Percentiles rank a stretch among this genome's conserved stretches.
phyloP scores from a whole-genome alignment of 2,888 invertebrate species.

The Andrena minutula region DNA sequence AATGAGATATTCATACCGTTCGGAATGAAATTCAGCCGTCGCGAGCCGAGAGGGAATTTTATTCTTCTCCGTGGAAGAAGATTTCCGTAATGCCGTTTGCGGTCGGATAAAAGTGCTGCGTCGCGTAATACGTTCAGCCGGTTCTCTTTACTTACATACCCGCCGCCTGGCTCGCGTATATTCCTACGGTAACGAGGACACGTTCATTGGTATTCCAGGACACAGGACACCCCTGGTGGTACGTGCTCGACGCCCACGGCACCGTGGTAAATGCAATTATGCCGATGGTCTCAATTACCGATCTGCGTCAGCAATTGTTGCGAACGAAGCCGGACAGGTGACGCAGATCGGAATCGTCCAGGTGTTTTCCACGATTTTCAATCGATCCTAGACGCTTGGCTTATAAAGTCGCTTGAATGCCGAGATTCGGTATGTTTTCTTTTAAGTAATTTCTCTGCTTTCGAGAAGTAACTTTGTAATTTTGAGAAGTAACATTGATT shows the following conservation, averaged over 20 bases:
- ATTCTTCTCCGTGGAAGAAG: constrained; percentile 37
- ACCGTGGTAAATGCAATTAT: constrained; percentile 77
- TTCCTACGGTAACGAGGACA: constrained; percentile 69
- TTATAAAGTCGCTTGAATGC: too few relatives aligned
- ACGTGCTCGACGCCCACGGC: constrained; percentile 74
- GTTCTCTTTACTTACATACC: constrained; percentile 52
- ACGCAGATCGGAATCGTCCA: constrained; percentile 46
- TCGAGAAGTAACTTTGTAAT: too few relatives aligned
- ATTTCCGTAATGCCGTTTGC: constrained; percentile 57
- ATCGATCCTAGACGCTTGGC: background rate
- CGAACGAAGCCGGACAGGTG: constrained; percentile 70
- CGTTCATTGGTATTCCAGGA: constrained; percentile 78
- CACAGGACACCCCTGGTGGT: constrained; percentile 60
- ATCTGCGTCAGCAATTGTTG: constrained; percentile 78
- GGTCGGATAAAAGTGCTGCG: constrained; percentile 57
- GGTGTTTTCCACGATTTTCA: constrained; percentile 29
- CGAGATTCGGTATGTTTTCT: too few relatives aligned
- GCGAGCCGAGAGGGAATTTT: constrained; percentile 41
- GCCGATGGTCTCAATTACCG: constrained; percentile 79
- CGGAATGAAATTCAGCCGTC: constrained; percentile 44
- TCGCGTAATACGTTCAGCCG: constrained; percentile 57
- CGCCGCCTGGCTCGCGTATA: constrained; percentile 50
- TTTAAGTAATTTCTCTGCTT: too few relatives aligned
- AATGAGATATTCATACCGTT: constrained; percentile 52
- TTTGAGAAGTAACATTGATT: too few relatives aligned